A percentile compares a stretch with the other conserved stretches of the same genome.
These are phyloP conservation scores for Corydoras maculifer DNA, from an alignment of 2,113 vertebrate genomes.

Conservation along the genomic window DNA sequence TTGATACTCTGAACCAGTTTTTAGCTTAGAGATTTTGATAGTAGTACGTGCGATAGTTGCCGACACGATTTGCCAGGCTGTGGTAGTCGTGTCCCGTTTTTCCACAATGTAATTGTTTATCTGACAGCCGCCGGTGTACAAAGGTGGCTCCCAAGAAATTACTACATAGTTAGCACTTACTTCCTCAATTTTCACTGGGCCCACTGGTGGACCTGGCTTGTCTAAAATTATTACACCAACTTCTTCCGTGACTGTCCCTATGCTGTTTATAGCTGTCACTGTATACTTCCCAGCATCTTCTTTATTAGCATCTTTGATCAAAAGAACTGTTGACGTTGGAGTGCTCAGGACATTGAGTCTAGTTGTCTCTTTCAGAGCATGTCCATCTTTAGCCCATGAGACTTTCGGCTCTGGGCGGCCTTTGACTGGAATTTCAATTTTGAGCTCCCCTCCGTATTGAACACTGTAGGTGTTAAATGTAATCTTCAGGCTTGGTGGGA, in stretches of 20 bases:
- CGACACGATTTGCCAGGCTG: conserved; percentile 87
- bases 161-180: conserved; percentile 82
- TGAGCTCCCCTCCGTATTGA: conserved; percentile 85
- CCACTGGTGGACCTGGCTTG: conserved; percentile 87
- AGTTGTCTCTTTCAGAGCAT: conserved; percentile 88
- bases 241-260: conserved; percentile 77
- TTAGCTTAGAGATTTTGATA: conserved; percentile 88
- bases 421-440: conserved; percentile 86
- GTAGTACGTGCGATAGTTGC: conserved; percentile 96
- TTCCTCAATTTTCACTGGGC: conserved; percentile 90
- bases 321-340: conserved; percentile 72
- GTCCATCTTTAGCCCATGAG: conserved; percentile 86
- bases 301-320: conserved; percentile 86
- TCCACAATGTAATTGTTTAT: conserved; percentile 98
- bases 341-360: conserved; percentile 85
- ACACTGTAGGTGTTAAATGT: conserved; percentile 84
- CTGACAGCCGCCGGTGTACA: conserved; percentile 90
- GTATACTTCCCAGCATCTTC: conserved; percentile 92
- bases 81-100: conserved; percentile 92
- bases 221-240: conserved; percentile 84
- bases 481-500: conserved; percentile 79
- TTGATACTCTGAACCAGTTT: conserved; percentile 91
- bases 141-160: conserved; percentile 89
- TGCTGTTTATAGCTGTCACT: conserved; percentile 79
- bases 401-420: conserved; percentile 83